phyloP scores from a whole-genome alignment of 2,113 vertebrate species.

The Sorex fumeus region DNA sequence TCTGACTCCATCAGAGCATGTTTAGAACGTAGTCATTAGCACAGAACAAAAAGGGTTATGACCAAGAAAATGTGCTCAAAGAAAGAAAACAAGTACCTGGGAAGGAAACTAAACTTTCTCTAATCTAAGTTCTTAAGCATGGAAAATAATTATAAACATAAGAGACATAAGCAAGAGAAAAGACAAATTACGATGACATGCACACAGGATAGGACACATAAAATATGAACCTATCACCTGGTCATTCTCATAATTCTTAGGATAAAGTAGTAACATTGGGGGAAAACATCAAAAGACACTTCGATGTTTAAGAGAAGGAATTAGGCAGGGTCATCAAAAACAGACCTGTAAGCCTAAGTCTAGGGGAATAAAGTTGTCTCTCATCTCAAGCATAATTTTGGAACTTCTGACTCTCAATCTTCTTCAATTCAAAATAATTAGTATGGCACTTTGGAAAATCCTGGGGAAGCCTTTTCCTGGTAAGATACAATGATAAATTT shows the following conservation, averaged over 20 bases:
- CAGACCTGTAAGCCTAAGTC: neutral
- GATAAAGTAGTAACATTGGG: neutral
- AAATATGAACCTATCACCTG: neutral
- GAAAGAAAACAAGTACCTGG: neutral
- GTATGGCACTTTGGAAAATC: neutral
- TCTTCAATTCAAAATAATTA: neutral
- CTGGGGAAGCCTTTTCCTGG: neutral
- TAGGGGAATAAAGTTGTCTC: neutral
- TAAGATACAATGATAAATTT: neutral
- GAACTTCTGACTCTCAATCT: neutral
- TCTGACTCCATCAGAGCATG: neutral
- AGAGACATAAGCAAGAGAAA: neutral
- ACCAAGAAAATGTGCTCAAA: constrained; percentile 21
- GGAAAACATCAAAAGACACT: neutral
- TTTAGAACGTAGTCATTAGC: neutral
- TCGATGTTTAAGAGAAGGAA: neutral
- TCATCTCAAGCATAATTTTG: neutral
- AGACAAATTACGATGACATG: neutral
- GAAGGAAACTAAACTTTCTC: neutral
- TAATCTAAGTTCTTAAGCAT: neutral
- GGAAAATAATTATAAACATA: neutral
- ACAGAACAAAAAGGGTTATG: neutral
- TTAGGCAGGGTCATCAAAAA: neutral
- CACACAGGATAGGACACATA: neutral
- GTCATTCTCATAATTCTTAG: neutral